phyloP scores from a whole-genome alignment of 2,888 invertebrate species.

The Melipona bicolor region DNA sequence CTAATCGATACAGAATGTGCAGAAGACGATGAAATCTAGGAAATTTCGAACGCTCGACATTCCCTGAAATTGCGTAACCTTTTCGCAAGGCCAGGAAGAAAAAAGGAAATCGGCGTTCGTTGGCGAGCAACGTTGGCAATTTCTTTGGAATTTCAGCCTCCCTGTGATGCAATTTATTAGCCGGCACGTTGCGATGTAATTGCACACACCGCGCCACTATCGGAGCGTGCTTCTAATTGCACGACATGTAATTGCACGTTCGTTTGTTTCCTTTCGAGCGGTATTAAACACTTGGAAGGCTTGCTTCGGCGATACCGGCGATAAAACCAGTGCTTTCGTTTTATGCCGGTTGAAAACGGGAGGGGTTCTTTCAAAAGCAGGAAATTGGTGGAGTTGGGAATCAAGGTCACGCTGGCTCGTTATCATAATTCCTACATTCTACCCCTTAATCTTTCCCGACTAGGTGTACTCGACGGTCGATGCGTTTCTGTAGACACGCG shows the following conservation, averaged over 20 bases:
- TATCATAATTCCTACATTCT: neutral
- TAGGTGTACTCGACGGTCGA: too few relatives aligned
- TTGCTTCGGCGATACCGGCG: neutral
- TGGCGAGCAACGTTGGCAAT: conserved; percentile 7
- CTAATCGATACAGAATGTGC: too few relatives aligned
- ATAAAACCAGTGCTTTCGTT: neutral
- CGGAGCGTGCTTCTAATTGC: conserved; percentile 30
- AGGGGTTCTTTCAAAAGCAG: neutral
- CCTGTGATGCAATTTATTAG: conserved; percentile 40
- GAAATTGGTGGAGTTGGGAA: neutral
- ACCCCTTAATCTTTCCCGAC: neutral
- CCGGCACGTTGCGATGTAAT: conserved; percentile 27
- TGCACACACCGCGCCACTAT: conserved; percentile 1
- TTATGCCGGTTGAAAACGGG: neutral
- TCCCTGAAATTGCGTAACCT: neutral
- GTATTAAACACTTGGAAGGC: neutral
- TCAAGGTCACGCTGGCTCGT: neutral
- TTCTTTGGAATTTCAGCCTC: conserved; percentile 36
- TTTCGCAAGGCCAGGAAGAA: neutral
- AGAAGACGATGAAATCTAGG: neutral
- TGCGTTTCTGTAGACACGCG: neutral
- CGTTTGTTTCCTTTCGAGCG: conserved; percentile 9
- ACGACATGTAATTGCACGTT: conserved; percentile 15
- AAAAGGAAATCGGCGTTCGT: neutral
- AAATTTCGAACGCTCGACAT: neutral